phyloP scores from a whole-genome alignment of 2,113 vertebrate species.

The Amblyopsis rosae region DNA sequence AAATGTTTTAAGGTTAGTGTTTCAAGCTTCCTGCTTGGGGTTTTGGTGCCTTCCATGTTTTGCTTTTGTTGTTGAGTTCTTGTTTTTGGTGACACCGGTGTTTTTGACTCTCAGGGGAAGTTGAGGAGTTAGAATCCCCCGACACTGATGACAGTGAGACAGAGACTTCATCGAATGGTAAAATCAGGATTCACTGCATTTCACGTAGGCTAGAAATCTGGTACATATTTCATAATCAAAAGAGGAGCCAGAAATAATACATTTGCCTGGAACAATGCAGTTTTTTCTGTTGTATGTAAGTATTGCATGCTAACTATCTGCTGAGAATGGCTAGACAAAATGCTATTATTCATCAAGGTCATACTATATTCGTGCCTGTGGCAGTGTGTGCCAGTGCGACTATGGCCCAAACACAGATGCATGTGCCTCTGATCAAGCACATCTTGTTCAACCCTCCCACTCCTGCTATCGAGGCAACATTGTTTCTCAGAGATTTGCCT shows the following conservation, averaged over 20 bases:
- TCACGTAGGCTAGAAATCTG: neutral
- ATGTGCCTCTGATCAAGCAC: neutral
- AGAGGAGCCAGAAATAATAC: neutral
- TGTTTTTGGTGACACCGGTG: slow-evolving; percentile 30
- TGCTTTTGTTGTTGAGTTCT: too few species aligned
- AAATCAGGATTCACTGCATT: slow-evolving; percentile 21
- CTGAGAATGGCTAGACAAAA: neutral
- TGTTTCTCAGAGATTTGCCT: neutral
- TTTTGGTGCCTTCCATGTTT: too few species aligned
- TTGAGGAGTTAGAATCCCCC: slow-evolving; percentile 59
- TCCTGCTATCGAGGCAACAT: slow-evolving; percentile 2
- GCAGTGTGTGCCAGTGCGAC: neutral
- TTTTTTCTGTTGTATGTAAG: neutral
- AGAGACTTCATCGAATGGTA: slow-evolving; percentile 67
- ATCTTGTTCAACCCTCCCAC: neutral
- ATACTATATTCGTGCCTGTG: neutral
- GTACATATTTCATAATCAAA: slow-evolving; percentile 1
- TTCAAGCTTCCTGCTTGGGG: too few species aligned
- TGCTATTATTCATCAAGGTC: neutral
- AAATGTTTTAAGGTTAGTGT: too few species aligned
- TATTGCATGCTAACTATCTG: neutral
- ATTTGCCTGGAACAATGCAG: too few species aligned
- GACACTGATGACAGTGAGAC: slow-evolving; percentile 76
- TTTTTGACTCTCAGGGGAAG: slow-evolving; percentile 72
- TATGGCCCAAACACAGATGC: neutral